Base-by-base conservation (phyloP, 2,888 invertebrate genomes). In the Pristionchus arcanus region DNA sequence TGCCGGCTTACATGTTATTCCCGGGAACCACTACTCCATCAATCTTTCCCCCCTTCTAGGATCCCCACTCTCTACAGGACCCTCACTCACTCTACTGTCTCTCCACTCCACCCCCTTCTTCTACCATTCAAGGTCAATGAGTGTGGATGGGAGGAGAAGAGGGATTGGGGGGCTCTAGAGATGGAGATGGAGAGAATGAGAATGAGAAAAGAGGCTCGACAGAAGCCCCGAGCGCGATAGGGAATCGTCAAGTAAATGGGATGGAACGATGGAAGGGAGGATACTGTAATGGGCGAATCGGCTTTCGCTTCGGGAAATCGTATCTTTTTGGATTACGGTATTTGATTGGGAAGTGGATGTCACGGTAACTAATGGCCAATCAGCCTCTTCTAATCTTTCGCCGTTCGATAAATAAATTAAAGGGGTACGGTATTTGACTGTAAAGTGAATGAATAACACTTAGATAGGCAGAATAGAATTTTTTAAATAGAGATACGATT, bases 91-190 rank as follows among this genome's bases (percentile, higher is more conserved):
- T 25, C 55, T 31, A 28, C 34, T 85, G 9, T 85, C 84, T 25
- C 34, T n/a, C 59, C 21, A 28, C 16, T 28, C 83, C 53, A 15
- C n/a, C 49, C 84, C 37, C 53, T 25, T 37, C 15, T 37, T 37
- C 81, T 49, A 49, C 81, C 81, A n/a, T 31, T 28, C 84, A 85
- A 85, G 84, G 84, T 85, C 84, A 85, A 85, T 85, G 55, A 81
- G 81, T 81, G 81, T 81, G 81, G 81, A 81, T 49, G 25, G 2
- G 42, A 16, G 15, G 68, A 31, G 74, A 37, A 37, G 31, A 49
- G 49, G 59, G 83, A 49, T 25, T 21, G 25, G 49, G n/a, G 49
- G 84, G 59, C 37, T 34, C 84, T 59, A 85, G 84, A 85, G 59
- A 25, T 9, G 42, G 84, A 85, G 34, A 53, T 19, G 21, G 83